phyloP scores from a whole-genome alignment of 2,888 invertebrate species.

The Harmothoe impar region DNA sequence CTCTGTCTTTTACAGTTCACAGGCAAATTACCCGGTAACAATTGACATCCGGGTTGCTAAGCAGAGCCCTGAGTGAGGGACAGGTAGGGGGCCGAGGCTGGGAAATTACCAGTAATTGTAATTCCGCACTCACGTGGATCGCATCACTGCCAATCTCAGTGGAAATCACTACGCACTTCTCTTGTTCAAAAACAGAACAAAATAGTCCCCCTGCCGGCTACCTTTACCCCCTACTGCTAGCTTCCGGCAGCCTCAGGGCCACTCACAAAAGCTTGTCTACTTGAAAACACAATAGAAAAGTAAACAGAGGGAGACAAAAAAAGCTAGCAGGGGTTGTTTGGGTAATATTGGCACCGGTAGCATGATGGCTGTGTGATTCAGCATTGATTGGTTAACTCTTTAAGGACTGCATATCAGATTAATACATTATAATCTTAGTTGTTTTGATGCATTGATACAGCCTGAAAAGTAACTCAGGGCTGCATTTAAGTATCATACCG shows the following conservation, averaged over 20 bases:
- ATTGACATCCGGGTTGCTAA: slow-evolving; percentile 17
- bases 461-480: too few species aligned
- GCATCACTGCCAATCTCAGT: slow-evolving; percentile 15
- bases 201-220: neutral
- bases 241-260: neutral
- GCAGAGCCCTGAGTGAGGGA: neutral
- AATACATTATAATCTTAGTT: too few species aligned
- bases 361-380: neutral
- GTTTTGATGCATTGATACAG: too few species aligned
- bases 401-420: too few species aligned
- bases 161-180: slow-evolving; percentile 11
- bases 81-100: slow-evolving; percentile 43
- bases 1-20: slow-evolving; percentile 39
- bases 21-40: slow-evolving; percentile 54
- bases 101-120: slow-evolving; percentile 55
- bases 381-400: slow-evolving; percentile 30
- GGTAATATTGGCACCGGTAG: neutral
- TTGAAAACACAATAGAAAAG: slow-evolving; percentile 44
- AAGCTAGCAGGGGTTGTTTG: slow-evolving; percentile 1
- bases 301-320: slow-evolving; percentile 19
- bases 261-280: slow-evolving; percentile 35
- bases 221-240: neutral
- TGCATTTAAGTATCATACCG: too few species aligned
- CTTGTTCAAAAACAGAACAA: slow-evolving; percentile 5
- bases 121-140: neutral